A percentile compares a stretch with the other conserved stretches of the same genome.
Evolutionary conservation across 2,113 vertebrate genomes (phyloP).

Genomic region (Gobio gobio): DNA sequence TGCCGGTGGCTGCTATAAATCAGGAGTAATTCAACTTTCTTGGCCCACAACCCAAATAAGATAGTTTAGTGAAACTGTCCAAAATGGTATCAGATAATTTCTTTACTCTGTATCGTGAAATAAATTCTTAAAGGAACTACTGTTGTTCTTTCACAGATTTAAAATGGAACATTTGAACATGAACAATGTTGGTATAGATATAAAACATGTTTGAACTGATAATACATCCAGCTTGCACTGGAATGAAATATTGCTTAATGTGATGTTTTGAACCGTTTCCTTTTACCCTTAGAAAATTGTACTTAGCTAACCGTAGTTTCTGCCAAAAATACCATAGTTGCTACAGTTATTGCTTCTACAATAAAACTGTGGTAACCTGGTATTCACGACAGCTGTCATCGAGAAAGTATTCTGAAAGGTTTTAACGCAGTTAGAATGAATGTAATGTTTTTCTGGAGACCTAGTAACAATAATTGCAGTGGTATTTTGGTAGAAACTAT

Average conservation of each 20-base stretch:
- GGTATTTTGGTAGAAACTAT: conserved; percentile 17
- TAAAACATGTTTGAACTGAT: not conserved
- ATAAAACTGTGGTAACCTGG: conserved; percentile 12
- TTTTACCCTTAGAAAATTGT: not conserved
- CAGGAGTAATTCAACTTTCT: not conserved
- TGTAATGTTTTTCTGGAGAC: not conserved
- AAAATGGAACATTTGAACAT: not conserved
- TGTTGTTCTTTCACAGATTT: not conserved
- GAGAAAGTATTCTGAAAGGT: not conserved
- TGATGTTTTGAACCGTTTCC: conserved; percentile 5
- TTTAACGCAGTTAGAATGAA: not conserved
- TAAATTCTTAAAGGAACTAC: not conserved
- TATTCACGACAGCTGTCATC: not conserved
- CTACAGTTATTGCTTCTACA: not conserved
- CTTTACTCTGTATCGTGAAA: not conserved
- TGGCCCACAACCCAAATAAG: not conserved
- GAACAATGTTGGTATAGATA: not conserved
- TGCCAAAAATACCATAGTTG: conserved; percentile 14
- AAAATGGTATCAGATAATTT: not conserved
- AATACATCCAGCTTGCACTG: not conserved
- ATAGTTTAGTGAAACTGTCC: not conserved
- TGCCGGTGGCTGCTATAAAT: not conserved
- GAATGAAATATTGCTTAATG: not conserved
- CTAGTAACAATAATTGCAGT: not conserved
- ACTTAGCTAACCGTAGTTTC: not conserved